Percentiles rank a stretch among this genome's conserved stretches.
phyloP scores from a whole-genome alignment of 53 echinoderm and acorn worm species.

The Crossaster papposus region DNA sequence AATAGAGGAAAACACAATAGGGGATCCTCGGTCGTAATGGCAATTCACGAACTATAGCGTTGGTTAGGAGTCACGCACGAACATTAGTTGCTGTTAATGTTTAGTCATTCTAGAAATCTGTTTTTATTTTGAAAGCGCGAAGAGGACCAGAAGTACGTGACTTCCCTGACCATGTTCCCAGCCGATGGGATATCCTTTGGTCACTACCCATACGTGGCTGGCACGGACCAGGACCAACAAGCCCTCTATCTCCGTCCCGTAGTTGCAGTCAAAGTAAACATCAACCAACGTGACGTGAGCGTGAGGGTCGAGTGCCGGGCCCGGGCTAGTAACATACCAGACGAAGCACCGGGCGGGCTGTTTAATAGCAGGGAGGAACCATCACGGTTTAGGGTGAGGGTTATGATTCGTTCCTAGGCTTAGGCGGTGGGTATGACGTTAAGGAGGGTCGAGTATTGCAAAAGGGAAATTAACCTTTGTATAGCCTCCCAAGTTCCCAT shows the following conservation, averaged over 20 bases:
- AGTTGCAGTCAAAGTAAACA: constrained; percentile 49
- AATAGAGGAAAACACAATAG: no score
- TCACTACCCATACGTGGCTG: constrained; percentile 60
- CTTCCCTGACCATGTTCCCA: constrained; percentile 26
- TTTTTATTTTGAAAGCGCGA: neutral
- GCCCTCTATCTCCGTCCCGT: constrained; percentile 56
- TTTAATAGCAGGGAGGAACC: constrained; percentile 38
- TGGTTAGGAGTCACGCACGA: no score
- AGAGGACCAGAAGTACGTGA: neutral
- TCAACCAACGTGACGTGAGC: constrained; percentile 1
- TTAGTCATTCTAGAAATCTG: neutral
- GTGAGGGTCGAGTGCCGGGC: constrained; percentile 37
- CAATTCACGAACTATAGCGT: no score
- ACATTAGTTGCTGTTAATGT: no score
- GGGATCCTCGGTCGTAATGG: no score
- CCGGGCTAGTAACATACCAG: constrained; percentile 37
- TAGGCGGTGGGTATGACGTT: neutral
- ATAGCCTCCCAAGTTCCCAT: no score
- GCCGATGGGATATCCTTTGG: constrained; percentile 60
- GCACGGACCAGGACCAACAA: constrained; percentile 38
- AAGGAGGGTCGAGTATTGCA: no score
- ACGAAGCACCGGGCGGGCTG: constrained; percentile 20
- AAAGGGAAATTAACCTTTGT: no score
- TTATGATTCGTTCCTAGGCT: constrained; percentile 11
- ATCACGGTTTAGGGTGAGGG: constrained; percentile 29